These are phyloP conservation scores for Acleris laterana DNA, from an alignment of 2,888 invertebrate genomes.

Conservation along the genomic window DNA sequence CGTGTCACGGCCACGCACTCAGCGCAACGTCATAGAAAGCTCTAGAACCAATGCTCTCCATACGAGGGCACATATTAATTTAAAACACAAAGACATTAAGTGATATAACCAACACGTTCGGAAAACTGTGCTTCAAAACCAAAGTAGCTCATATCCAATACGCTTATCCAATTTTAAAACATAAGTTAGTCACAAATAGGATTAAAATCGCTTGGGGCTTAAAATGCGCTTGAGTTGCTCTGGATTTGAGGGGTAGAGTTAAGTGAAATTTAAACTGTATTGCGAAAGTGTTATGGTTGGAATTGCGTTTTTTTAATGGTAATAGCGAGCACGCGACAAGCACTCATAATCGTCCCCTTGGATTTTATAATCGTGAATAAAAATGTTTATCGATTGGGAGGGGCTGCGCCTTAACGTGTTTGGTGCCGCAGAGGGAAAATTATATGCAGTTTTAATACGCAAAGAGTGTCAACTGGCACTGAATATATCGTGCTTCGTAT, in stretches of 20 bases:
- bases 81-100: conserved; percentile 35
- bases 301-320: conserved; percentile 39
- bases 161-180: too few species aligned
- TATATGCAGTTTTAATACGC: background rate
- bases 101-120: conserved; percentile 1
- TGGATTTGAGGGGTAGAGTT: too few species aligned
- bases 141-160: too few species aligned
- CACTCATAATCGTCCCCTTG: conserved; percentile 67
- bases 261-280: background rate
- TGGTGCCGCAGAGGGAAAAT: background rate
- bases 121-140: too few species aligned
- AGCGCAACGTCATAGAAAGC: conserved; percentile 4
- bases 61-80: conserved; percentile 34
- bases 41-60: conserved; percentile 25
- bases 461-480: too few species aligned
- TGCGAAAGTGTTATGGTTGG: background rate
- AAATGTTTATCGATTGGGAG: conserved; percentile 69
- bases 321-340: conserved; percentile 74
- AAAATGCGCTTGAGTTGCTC: too few species aligned
- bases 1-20: background rate
- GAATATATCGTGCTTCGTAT: too few species aligned
- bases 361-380: conserved; percentile 67
- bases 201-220: too few species aligned
- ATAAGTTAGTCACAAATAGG: too few species aligned
- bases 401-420: conserved; percentile 31